Percentiles rank a stretch among this genome's conserved stretches.
Evolutionary conservation across 2,888 invertebrate genomes (phyloP).

Genomic region (Strigamia transsilvanica): DNA sequence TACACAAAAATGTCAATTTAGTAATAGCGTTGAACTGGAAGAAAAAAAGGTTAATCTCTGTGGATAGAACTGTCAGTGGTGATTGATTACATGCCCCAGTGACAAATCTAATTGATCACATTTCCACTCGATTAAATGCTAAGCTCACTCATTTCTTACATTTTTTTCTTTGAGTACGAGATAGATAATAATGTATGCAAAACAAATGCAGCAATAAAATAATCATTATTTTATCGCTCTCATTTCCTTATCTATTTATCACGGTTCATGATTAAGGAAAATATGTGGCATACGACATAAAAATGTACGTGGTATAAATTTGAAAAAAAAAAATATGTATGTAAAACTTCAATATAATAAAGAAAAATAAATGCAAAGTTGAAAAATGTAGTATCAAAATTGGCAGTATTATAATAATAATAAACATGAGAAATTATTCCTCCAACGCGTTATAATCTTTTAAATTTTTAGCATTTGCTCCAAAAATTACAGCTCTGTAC

Average conservation of each 20-base stretch:
- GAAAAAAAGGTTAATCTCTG: constrained; percentile 17
- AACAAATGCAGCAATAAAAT: too few species aligned
- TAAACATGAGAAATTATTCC: constrained; percentile 12
- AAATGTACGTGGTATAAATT: too few species aligned
- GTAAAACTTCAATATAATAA: neutral
- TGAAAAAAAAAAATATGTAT: neutral
- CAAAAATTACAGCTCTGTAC: constrained; percentile 36
- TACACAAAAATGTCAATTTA: constrained; percentile 29
- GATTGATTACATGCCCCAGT: constrained; percentile 3
- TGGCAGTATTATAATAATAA: neutral
- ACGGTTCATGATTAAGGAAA: neutral
- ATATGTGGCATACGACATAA: neutral
- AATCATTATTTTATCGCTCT: neutral
- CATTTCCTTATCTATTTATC: neutral
- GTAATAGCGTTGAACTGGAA: constrained; percentile 5
- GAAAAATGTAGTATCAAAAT: constrained; percentile 1
- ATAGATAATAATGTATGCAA: too few species aligned
- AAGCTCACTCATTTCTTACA: neutral
- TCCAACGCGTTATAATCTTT: neutral
- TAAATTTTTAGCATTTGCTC: constrained; percentile 13
- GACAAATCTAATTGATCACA: neutral
- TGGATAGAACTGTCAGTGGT: neutral
- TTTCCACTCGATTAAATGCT: neutral
- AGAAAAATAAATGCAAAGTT: constrained; percentile 7
- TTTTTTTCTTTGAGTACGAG: too few species aligned